Base-by-base conservation (phyloP, 2,113 vertebrate species). In the Ageneiosus marmoratus region DNA sequence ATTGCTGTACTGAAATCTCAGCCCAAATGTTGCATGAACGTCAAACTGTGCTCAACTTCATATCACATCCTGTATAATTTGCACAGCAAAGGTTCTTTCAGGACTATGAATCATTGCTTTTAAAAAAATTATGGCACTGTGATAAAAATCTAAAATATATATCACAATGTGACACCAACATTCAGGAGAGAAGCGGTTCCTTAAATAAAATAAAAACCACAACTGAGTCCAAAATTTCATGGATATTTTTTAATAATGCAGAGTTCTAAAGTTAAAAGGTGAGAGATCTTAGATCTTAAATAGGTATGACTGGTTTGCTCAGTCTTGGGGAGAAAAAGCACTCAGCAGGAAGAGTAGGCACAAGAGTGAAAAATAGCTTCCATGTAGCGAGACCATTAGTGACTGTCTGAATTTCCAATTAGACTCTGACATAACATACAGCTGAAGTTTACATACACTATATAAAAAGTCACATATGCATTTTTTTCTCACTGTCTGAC, bases 321-420 rank as follows among this genome's bases (percentile, higher is more conserved):
- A n/a, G n/a, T n/a, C n/a, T n/a, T 41, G 37, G 37, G 41, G 41
- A 72, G 20, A 48, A 70, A 70, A 46, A 24, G 12, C 24, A 70
- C 67, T 70, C 84, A 62, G 53, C 44, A 44, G 41, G 65, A 37
- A 82, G 51, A 70, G 20, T 48, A 78, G 55, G 15, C 7, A 72
- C 11, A 51, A 51, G 13, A 22, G 41, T 80, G 16, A 80, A 80
- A 53, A 65, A 75, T 65, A 37, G 60, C 55, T 70, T 55, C 44
- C 50, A 80, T 65, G 46, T 34, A 56, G 56, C 56, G 34, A 12
- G n/a, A 44, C 58, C 60, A 48, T 77, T 70, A 69, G 44, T 81
- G 48, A 82, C 1, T 27, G 1, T 29, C 15, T 37, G 48, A 55
- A 55, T 62, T 70, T 69, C 29, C 79, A 20, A 69, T 69, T 34